A percentile compares a stretch with the other conserved stretches of the same genome.
Conservation (phyloP, 2,113 vertebrate genomes). For the Hoplias malabaricus region DNA sequence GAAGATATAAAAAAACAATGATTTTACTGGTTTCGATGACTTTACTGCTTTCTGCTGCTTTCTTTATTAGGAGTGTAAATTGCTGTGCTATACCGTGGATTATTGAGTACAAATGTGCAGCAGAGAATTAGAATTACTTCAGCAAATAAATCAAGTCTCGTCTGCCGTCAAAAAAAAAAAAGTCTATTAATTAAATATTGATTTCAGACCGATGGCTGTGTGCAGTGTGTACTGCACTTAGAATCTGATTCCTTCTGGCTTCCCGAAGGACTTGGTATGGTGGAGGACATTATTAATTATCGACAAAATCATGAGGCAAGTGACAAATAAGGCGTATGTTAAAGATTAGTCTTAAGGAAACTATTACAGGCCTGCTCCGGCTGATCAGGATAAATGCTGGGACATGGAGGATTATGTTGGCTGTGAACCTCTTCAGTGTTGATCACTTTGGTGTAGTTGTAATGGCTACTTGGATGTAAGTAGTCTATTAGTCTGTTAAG, state of each 20-base stretch:
- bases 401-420: background rate
- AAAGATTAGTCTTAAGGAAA: conserved; percentile 9
- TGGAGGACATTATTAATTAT: background rate
- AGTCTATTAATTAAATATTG: conserved; percentile 48
- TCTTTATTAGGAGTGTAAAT: conserved; percentile 29
- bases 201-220: conserved; percentile 38
- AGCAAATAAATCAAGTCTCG: conserved; percentile 30
- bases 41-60: conserved; percentile 30
- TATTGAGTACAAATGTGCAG: conserved; percentile 36
- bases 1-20: background rate
- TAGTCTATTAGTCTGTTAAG: conserved; percentile 17
- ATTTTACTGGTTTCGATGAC: too few relatives aligned
- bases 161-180: conserved; percentile 39
- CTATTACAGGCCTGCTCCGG: background rate
- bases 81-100: background rate
- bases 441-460: background rate
- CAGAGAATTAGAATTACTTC: conserved; percentile 30
- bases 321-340: background rate
- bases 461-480: background rate
- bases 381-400: background rate
- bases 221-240: conserved; percentile 9
- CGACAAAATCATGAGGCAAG: background rate
- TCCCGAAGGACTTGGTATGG: background rate
- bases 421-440: background rate
- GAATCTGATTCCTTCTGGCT: conserved; percentile 6